A percentile compares a stretch with the other conserved stretches of the same genome.
Conservation (phyloP, 2,797 vertebrate genomes). For the Peromyscus melanophrys region DNA sequence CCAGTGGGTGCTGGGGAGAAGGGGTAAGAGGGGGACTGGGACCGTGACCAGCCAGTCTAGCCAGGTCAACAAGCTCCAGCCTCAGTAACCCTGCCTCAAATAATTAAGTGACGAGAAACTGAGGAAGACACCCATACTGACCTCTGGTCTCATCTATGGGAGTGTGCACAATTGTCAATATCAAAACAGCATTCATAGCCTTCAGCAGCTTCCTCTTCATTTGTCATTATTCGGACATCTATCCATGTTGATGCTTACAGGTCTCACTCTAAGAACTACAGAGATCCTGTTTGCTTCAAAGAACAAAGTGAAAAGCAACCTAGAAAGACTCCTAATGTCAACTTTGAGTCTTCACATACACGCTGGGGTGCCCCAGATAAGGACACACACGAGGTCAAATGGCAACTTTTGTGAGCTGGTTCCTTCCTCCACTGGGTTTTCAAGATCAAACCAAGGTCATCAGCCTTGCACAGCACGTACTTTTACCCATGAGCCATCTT, state of each 20-base stretch:
- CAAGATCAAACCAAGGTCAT: background rate
- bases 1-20: background rate
- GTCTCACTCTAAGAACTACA: background rate
- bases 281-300: background rate
- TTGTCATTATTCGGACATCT: conserved; percentile 8
- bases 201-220: background rate
- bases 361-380: background rate
- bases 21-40: background rate
- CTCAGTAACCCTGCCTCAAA: background rate
- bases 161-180: background rate
- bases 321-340: background rate
- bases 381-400: background rate
- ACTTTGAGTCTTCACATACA: background rate
- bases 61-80: background rate
- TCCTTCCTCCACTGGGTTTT: background rate
- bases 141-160: background rate
- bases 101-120: background rate
- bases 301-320: background rate
- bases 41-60: background rate
- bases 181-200: background rate
- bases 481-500: background rate
- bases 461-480: background rate
- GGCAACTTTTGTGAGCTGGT: background rate
- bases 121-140: background rate
- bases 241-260: background rate